Evolutionary conservation across 2,888 invertebrate genomes (phyloP).

Genomic region (Cylloceria caligata): DNA sequence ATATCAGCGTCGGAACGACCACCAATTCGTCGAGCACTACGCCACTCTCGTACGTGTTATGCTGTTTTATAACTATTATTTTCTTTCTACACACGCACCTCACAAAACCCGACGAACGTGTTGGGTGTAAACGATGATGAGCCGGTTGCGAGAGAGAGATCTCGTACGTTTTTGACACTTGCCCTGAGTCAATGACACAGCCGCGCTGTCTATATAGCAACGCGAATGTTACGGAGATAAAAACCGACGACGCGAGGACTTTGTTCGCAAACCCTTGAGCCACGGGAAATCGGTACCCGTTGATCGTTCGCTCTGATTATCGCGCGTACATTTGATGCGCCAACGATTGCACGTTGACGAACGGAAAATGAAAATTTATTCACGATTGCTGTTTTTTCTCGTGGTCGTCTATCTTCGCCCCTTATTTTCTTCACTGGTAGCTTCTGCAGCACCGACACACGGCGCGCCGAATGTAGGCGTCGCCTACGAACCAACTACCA

Average conservation of each 20-base stretch:
- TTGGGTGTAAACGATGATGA: neutral
- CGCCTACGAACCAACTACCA: constrained; percentile 64
- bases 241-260: constrained; percentile 35
- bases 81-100: constrained; percentile 27
- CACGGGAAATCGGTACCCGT: neutral
- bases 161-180: constrained; percentile 74
- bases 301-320: neutral
- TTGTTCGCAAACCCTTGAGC: neutral
- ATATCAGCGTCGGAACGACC: neutral
- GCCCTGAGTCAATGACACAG: constrained; percentile 77
- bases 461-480: constrained; percentile 63
- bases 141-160: neutral
- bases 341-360: neutral
- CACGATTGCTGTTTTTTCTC: too few relatives aligned
- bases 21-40: neutral
- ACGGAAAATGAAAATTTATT: neutral
- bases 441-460: constrained; percentile 11
- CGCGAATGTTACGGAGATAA: constrained; percentile 58
- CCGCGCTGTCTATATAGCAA: constrained; percentile 58
- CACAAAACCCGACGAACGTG: neutral
- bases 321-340: neutral
- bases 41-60: neutral
- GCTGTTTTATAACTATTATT: neutral
- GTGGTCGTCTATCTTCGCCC: too few relatives aligned
- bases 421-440: neutral